Conservation (phyloP, 1,140 invertebrate genomes). For the Drosophila mauritiana region DNA sequence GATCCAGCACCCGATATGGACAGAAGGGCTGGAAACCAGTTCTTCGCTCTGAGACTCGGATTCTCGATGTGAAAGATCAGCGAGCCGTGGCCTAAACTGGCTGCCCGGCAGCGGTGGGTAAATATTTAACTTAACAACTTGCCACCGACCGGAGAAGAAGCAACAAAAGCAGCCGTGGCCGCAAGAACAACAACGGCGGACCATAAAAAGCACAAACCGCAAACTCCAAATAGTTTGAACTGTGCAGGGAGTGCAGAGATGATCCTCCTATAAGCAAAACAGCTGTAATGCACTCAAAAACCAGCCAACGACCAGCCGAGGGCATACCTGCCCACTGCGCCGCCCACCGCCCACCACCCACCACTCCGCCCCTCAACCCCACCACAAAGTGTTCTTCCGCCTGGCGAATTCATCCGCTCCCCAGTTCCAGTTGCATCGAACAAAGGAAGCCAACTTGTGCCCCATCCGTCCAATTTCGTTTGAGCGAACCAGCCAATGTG, state of each 20-base stretch:
- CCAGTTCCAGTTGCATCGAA: slow-evolving; percentile 43
- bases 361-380: background rate
- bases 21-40: slow-evolving; percentile 63
- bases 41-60: slow-evolving; percentile 19
- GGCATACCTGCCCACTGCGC: slow-evolving; percentile 25
- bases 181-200: slow-evolving; percentile 26
- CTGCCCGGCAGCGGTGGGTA: slow-evolving; percentile 50
- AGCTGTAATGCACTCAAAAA: slow-evolving; percentile 57
- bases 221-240: slow-evolving; percentile 44
- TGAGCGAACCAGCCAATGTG: slow-evolving; percentile 35
- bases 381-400: background rate
- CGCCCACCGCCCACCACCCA: slow-evolving; percentile 3
- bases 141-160: slow-evolving; percentile 56
- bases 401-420: background rate
- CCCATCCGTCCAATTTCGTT: slow-evolving; percentile 43
- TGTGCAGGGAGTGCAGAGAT: slow-evolving; percentile 4
- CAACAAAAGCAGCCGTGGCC: slow-evolving; percentile 38
- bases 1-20: slow-evolving; percentile 63
- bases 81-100: slow-evolving; percentile 34
- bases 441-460: slow-evolving; percentile 73
- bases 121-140: slow-evolving; percentile 80
- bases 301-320: slow-evolving; percentile 42
- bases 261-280: slow-evolving; percentile 53
- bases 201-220: slow-evolving; percentile 75
- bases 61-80: slow-evolving; percentile 35